Base-by-base conservation (phyloP, 2,113 vertebrate species). In the Neolamprologus devosi region DNA sequence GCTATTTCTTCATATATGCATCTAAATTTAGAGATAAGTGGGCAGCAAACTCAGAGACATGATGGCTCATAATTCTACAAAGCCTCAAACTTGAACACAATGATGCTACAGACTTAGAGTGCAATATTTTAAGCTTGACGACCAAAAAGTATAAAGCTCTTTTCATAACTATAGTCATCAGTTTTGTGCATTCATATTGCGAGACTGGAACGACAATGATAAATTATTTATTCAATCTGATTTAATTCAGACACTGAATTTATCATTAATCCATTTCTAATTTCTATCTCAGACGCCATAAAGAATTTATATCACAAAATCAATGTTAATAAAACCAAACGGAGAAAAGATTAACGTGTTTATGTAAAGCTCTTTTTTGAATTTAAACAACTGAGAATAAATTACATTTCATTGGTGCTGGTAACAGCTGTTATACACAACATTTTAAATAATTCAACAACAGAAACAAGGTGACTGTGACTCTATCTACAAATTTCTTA, bases 1-100 rank as follows among this genome's bases (percentile, higher is more conserved):
- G 81, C 81, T 54, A 53, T 70, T 57, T 88, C 58, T 28, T 81
- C 6, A 89, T 87, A 11, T 83, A 23, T 51, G 7, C 19, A 54
- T 81, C 85, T 92, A 90, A 87, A 86, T 91, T 88, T 90, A 90
- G 85, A 89, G 49, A 83, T 9, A 82, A 83, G 90, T 91, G 85
- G 88, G 86, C 51, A 79, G 68, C n/a, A 85, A 83, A 92, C 75
- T 70, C 30, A 54, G 54, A 68, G 13, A 47, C 35, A 42, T 6
- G 19, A 35, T 14, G 19, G 28, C 70, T 85, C 21, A 79, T 51
- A 85, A 26, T 79, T 82, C 6, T 63, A 58, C 81, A 82, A 81
- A 51, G 49, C 75, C 11, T 68, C 53, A 80, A 51, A 81, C 45
- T 60, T 60, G 28, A 49, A 53, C 21, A 53, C 54, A 21, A 10